Evolutionary conservation across 2,797 vertebrate species (phyloP).

Genomic region (Schizopygopsis pylzovi): DNA sequence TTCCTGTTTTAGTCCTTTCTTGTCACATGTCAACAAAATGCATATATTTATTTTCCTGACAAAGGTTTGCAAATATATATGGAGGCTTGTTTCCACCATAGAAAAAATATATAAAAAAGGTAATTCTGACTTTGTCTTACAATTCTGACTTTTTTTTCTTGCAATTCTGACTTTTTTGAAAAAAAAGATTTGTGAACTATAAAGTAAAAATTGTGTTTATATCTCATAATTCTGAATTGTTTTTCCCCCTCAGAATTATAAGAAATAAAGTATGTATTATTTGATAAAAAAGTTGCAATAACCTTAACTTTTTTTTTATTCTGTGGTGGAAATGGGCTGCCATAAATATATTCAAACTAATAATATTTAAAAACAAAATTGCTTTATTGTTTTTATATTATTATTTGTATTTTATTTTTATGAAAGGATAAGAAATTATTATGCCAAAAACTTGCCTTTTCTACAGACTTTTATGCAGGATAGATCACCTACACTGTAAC

Average conservation of each 20-base stretch:
- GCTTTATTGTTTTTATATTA: neutral
- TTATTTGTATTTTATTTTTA: no score
- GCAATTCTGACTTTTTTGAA: neutral
- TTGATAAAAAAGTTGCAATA: neutral
- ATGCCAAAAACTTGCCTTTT: no score
- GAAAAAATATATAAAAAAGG: no score
- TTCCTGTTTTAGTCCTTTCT: neutral
- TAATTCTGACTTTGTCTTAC: no score
- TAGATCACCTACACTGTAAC: no score
- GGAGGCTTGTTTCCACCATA: no score
- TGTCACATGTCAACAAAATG: neutral
- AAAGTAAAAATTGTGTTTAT: neutral
- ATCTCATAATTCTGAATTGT: neutral
- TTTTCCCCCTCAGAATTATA: neutral
- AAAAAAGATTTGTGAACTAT: neutral
- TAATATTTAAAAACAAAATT: neutral
- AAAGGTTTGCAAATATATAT: no score
- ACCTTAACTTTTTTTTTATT: neutral
- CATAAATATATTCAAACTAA: neutral
- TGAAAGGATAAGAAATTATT: no score
- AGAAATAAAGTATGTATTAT: neutral
- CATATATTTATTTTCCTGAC: neutral
- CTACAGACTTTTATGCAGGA: no score
- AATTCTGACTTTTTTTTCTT: neutral
- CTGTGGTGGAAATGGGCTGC: neutral